Base-by-base conservation (phyloP, 2,113 vertebrate genomes). In the Aleadryas rufinucha region DNA sequence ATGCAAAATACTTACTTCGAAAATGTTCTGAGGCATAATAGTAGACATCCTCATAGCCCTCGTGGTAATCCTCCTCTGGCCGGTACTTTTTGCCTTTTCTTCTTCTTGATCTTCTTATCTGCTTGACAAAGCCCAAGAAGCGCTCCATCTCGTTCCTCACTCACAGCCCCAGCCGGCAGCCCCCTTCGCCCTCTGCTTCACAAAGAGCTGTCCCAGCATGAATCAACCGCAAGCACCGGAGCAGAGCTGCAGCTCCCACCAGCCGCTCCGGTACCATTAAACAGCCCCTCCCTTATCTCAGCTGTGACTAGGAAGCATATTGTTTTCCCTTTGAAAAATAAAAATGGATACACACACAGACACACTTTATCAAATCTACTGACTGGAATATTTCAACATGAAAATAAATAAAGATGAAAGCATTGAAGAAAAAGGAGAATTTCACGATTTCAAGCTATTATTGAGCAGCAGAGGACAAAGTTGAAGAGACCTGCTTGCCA, bases 31-130 rank as follows among this genome's bases (percentile, higher is more conserved):
- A 99, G 88, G 99, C 98, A 59, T 99, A 99, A 97, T 99, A 99
- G 98, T 99, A 99, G 94, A 99, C 99, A 94, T 99, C 99, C 98
- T 99, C 99, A 14, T 99, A 99, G 69, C 99, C 99, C 97, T 99
- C 99, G 31, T 99, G 99, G 98, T 99, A 99, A 97, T 99, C 99
- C 98, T 99, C 99, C 97, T 99, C 99, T 1, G 99, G 99, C 33
- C 99, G 98, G 97, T 99, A 99, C 98, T 99, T 99, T 98, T 99
- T 99, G 77, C 99, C 99, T 96, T 99, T 98, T 97, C 99, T 99
- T 96, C 99, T 99, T 96, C 99, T 98, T 1, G 99, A 99, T 89
- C 98, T 98, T 91, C 99, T 97, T 90, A 99, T 99, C 96, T 99
- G 99, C 96, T 98, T 99, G 97, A 99, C 99, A 69, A 99, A 99